phyloP scores from a whole-genome alignment of 1,140 invertebrate species.

The Drosophila varians region DNA sequence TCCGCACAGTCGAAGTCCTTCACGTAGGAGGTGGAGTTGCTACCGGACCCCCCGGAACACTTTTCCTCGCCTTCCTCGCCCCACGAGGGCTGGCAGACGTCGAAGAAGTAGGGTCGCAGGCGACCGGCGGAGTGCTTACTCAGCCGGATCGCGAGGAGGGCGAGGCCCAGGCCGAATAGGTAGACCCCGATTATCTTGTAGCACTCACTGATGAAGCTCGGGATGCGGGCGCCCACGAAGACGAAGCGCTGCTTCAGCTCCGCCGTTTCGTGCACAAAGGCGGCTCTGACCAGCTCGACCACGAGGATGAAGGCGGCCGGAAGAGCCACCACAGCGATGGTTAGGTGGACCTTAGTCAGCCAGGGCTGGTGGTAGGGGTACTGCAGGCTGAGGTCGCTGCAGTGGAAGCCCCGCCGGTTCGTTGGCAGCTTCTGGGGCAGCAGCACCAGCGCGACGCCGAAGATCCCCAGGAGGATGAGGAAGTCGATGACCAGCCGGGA shows the following conservation, averaged over 20 bases:
- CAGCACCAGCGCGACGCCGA: slow-evolving; percentile 61
- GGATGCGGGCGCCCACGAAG: slow-evolving; percentile 70
- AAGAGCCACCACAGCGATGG: slow-evolving; percentile 60
- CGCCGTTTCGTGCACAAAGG: slow-evolving; percentile 42
- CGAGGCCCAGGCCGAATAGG: slow-evolving; percentile 62
- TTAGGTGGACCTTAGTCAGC: slow-evolving; percentile 68
- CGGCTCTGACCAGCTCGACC: slow-evolving; percentile 71
- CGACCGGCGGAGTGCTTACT: slow-evolving; percentile 65
- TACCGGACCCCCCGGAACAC: slow-evolving; percentile 4
- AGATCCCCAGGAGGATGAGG: slow-evolving; percentile 62
- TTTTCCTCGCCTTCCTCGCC: slow-evolving; percentile 15
- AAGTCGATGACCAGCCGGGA: slow-evolving; percentile 75
- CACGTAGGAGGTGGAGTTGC: slow-evolving; percentile 40
- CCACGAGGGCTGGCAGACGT: slow-evolving; percentile 73
- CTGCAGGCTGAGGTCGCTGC: slow-evolving; percentile 55
- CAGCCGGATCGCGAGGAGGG: slow-evolving; percentile 40
- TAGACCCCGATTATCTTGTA: slow-evolving; percentile 75
- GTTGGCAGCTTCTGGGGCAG: slow-evolving; percentile 64
- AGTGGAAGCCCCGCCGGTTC: slow-evolving; percentile 66
- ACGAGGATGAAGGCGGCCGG: slow-evolving; percentile 66
- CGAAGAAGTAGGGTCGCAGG: slow-evolving; percentile 68
- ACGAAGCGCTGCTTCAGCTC: slow-evolving; percentile 68
- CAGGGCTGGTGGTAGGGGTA: slow-evolving; percentile 71
- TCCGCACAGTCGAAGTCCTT: slow-evolving; percentile 59
- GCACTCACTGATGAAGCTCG: slow-evolving; percentile 76